These are phyloP conservation scores for Microhierax caerulescens DNA, from an alignment of 2,797 vertebrate species.

Conservation along the genomic window DNA sequence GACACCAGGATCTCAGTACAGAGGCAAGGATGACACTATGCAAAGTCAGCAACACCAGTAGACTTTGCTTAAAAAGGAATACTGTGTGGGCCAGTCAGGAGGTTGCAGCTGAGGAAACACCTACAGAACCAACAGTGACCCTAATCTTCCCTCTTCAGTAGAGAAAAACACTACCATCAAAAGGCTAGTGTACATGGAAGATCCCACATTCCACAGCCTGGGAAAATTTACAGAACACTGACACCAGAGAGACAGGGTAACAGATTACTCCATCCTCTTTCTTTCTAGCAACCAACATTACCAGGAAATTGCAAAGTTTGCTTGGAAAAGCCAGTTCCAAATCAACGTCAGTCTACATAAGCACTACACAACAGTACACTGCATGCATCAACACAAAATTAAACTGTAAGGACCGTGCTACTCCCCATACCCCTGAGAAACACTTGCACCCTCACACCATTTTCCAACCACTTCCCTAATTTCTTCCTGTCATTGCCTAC, in stretches of 20 bases:
- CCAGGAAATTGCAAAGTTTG: neutral
- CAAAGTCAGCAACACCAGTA: neutral
- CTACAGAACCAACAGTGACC: neutral
- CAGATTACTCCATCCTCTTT: neutral
- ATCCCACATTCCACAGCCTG: neutral
- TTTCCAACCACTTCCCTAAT: neutral
- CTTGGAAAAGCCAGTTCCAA: neutral
- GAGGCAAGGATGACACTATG: neutral
- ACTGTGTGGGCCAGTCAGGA: neutral
- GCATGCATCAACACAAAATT: neutral
- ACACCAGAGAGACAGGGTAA: neutral
- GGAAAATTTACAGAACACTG: rapidly evolving
- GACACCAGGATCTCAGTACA: neutral
- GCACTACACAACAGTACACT: rapidly evolving
- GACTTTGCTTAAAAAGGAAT: neutral
- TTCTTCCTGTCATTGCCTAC: neutral
- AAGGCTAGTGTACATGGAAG: neutral
- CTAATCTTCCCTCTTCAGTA: neutral
- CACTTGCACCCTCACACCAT: neutral
- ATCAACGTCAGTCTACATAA: neutral
- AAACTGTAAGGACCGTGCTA: neutral
- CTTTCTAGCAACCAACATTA: neutral
- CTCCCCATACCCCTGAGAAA: neutral
- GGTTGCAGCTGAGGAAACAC: neutral
- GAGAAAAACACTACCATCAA: neutral